phyloP scores from a whole-genome alignment of 2,113 vertebrate genomes.

The rat (Rattus norvegicus) region DNA sequence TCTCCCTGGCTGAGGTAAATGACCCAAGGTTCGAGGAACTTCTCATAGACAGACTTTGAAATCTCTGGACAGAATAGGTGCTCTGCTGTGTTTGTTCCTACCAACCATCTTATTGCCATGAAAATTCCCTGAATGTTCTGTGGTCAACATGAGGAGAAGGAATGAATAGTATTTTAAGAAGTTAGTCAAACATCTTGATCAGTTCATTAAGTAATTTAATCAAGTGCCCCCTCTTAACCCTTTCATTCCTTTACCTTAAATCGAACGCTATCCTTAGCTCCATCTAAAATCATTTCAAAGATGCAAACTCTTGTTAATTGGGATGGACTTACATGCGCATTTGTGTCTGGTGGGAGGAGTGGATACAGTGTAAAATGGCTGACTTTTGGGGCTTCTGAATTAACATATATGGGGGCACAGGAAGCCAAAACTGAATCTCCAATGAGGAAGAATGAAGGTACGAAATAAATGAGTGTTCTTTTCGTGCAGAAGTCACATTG shows the following conservation, averaged over 20 bases:
- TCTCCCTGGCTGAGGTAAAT: constrained; percentile 86
- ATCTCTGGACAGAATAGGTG: not conserved
- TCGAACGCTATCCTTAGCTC: not conserved
- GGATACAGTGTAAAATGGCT: not conserved
- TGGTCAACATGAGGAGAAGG: too few species aligned
- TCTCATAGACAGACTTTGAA: not conserved
- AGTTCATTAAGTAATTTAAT: not conserved
- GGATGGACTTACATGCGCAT: not conserved
- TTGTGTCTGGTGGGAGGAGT: not conserved
- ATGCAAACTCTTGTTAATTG: not conserved
- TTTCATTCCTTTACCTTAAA: not conserved
- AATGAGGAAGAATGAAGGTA: not conserved
- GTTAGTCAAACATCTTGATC: not conserved
- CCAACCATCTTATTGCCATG: not conserved
- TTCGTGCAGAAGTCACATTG: not conserved
- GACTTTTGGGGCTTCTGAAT: not conserved
- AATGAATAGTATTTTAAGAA: too few species aligned
- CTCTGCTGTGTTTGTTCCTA: not conserved
- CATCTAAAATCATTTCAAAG: not conserved
- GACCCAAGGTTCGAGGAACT: not conserved
- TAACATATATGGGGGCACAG: not conserved
- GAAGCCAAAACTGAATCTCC: not conserved
- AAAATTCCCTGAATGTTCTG: not conserved
- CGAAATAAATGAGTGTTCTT: not conserved
- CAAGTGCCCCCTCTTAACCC: not conserved